phyloP scores from a whole-genome alignment of 2,888 invertebrate species.

The Parnassius orleans region DNA sequence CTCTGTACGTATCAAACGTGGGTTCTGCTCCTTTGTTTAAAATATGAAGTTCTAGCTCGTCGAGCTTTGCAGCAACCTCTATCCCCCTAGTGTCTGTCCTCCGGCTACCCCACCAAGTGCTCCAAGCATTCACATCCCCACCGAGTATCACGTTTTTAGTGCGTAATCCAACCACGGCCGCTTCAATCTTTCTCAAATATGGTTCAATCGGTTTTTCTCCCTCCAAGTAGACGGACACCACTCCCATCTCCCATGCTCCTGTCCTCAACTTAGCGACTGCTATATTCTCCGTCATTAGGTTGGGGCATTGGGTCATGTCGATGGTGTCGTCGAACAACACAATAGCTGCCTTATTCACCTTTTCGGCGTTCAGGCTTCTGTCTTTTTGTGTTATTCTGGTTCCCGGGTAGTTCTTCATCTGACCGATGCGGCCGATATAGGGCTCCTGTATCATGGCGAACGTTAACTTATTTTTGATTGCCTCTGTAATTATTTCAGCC shows the following conservation, averaged over 20 bases:
- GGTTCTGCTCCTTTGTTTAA: neutral
- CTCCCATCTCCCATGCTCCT: too few species aligned
- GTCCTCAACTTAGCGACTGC: too few species aligned
- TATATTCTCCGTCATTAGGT: too few species aligned
- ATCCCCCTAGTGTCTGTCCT: conserved; percentile 10
- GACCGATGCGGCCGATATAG: too few species aligned
- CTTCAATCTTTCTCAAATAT: neutral
- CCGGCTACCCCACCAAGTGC: conserved; percentile 5
- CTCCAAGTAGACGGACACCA: too few species aligned
- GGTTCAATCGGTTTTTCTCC: conserved; percentile 17
- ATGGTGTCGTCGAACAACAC: too few species aligned
- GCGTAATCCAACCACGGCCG: neutral
- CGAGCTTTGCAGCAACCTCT: conserved; percentile 4
- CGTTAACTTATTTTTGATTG: too few species aligned
- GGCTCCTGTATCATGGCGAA: too few species aligned
- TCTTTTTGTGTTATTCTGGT: neutral
- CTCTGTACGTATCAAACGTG: neutral
- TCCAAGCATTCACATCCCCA: conserved; percentile 29
- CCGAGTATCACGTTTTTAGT: neutral
- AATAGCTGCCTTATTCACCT: too few species aligned
- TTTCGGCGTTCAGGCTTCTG: too few species aligned
- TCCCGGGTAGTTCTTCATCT: neutral
- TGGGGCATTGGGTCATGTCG: too few species aligned
- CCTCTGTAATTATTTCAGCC: too few species aligned
- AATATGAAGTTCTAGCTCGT: conserved; percentile 2